Base-by-base conservation (phyloP, 2,888 invertebrate species). In the Crepidodera aurea region DNA sequence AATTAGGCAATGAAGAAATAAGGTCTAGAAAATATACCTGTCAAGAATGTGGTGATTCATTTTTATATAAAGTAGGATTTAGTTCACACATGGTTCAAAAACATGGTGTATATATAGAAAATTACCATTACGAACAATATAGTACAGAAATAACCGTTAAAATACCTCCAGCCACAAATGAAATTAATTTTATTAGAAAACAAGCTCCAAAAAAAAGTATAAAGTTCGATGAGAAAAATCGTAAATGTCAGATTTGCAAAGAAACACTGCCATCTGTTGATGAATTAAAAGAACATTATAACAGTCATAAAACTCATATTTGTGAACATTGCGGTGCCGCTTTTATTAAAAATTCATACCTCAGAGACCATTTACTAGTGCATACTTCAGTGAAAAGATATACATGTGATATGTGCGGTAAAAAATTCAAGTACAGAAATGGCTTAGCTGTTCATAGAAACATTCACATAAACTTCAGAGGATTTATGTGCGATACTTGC, bases 401-500 rank as follows among this genome's bases (percentile, higher is more conserved):
- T 51, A 62, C 64, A 3, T 76, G 76, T 53, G 66, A 71, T 42
- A 71, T 69, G 48, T 76, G 76, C 60, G 69, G 70, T 4, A 76
- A 76, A 55, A 66, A 69, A 7, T 76, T 75, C 59, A 69, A 72
- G 32, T 67, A 74, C 22, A 63, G 75, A n/a, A 73, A 75, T 1
- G 73, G 73, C 39, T 62, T 75, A 32, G 64, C 69, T 15, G 71
- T 73, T 51, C 76, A 76, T 53, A 69, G 69, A 54, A 68, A 70
- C 18, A 68, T 73, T 4, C 76, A 76, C 58, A 69, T 74, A 12
- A 69, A 75, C 64, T 75, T 74, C 1, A 66, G 71, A 34, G 66
- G 71, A 50, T 72, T 71, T 27, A 68, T 75, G 40, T 77, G 77
- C 39, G 76, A 76, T 34, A 53, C 69, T 5, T 77, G 77, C 50